Evolutionary conservation across 2,797 vertebrate species (phyloP).

Genomic region (Lepus oiostolus): DNA sequence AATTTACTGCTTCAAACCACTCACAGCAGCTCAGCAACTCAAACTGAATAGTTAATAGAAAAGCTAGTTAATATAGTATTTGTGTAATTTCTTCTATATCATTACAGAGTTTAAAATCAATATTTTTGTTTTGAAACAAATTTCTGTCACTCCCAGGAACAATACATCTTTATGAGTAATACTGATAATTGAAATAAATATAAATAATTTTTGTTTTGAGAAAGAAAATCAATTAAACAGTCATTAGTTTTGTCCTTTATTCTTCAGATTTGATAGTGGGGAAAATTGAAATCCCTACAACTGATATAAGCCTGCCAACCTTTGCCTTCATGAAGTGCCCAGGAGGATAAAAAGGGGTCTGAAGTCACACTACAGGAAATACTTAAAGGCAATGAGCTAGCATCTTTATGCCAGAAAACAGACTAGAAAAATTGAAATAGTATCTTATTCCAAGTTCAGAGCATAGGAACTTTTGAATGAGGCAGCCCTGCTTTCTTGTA

Average conservation of each 20-base stretch:
- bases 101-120: neutral
- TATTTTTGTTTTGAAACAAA: constrained; percentile 13
- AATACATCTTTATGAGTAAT: neutral
- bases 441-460: constrained; percentile 15
- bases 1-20: neutral
- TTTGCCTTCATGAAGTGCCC: neutral
- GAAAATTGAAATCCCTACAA: neutral
- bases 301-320: neutral
- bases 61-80: constrained; percentile 32
- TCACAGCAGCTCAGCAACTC: neutral
- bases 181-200: constrained; percentile 8
- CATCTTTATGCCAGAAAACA: constrained; percentile 24
- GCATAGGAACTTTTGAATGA: neutral
- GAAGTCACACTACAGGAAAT: neutral
- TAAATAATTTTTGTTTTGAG: constrained; percentile 34
- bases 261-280: neutral
- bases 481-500: neutral
- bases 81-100: neutral
- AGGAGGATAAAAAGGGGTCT: neutral
- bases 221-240: constrained; percentile 46
- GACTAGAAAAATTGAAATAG: neutral
- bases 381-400: neutral
- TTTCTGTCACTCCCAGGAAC: neutral
- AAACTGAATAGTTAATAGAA: constrained; percentile 44
- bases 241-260: neutral